phyloP scores from a whole-genome alignment of 2,888 invertebrate species.

The Mimachlamys varia region DNA sequence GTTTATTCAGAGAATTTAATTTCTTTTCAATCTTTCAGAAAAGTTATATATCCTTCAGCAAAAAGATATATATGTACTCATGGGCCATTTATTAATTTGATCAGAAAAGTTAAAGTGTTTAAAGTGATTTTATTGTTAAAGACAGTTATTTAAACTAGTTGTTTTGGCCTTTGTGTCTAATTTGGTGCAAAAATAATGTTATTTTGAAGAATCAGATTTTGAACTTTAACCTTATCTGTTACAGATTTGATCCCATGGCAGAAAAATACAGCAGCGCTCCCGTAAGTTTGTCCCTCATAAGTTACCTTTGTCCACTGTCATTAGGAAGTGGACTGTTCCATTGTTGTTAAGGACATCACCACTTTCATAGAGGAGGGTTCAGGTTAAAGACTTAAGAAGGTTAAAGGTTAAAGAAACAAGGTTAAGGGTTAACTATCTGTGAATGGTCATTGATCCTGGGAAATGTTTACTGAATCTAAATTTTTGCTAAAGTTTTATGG shows the following conservation, averaged over 20 bases:
- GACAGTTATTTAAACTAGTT: too few species aligned
- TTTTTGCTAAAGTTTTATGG: too few species aligned
- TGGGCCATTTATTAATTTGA: not conserved
- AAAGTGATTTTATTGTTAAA: not conserved
- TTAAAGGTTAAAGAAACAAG: too few species aligned
- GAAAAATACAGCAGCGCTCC: constrained; percentile 79
- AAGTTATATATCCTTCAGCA: not conserved
- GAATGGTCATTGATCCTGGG: too few species aligned
- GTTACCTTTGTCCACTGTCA: not conserved
- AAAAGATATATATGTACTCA: not conserved
- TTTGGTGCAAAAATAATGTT: too few species aligned
- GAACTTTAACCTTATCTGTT: constrained; percentile 49
- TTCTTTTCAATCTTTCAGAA: too few species aligned
- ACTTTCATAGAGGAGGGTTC: not conserved
- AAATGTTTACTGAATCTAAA: too few species aligned
- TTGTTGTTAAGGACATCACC: not conserved
- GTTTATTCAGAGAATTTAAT: too few species aligned
- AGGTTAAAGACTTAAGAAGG: not conserved
- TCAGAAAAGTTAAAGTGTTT: too few species aligned
- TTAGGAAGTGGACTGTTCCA: not conserved
- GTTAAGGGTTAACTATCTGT: too few species aligned
- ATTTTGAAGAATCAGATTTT: not conserved
- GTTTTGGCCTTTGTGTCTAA: too few species aligned
- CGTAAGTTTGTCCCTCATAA: constrained; percentile 68
- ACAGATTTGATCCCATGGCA: constrained; percentile 77